Evolutionary conservation across 2,797 vertebrate genomes (phyloP).

Genomic region (Gallinago stenura): DNA sequence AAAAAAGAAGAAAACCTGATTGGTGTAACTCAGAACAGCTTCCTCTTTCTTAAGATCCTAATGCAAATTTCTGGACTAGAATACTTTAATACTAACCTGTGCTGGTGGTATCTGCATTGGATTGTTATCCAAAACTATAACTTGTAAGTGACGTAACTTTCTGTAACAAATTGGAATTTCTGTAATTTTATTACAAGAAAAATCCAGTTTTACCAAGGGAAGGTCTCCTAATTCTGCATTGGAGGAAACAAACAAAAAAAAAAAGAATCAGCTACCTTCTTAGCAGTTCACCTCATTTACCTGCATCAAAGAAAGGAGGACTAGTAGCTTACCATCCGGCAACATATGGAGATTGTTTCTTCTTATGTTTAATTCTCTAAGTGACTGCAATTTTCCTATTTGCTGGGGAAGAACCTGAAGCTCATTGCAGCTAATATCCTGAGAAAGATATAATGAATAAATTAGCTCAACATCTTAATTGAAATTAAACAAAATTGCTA

Average conservation of each 20-base stretch:
- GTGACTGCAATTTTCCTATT: slow-evolving; percentile 92
- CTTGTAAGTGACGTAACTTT: slow-evolving; percentile 93
- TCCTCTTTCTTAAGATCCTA: not conserved
- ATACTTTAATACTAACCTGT: slow-evolving; percentile 85
- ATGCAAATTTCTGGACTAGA: not conserved
- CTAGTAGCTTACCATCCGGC: slow-evolving; percentile 87
- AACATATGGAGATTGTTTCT: slow-evolving; percentile 95
- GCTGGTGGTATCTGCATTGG: slow-evolving; percentile 97
- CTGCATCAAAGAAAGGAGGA: slow-evolving; percentile 19
- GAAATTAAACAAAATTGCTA: not conserved
- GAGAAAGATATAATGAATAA: slow-evolving; percentile 60
- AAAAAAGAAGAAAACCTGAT: not conserved
- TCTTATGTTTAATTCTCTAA: slow-evolving; percentile 96
- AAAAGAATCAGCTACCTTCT: not conserved
- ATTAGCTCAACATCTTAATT: not conserved
- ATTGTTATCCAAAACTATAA: slow-evolving; percentile 96
- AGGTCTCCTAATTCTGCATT: slow-evolving; percentile 91
- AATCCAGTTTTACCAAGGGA: slow-evolving; percentile 94
- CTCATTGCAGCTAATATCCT: slow-evolving; percentile 99
- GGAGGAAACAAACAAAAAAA: not conserved
- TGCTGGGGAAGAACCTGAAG: slow-evolving; percentile 95
- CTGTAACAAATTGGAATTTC: slow-evolving; percentile 94
- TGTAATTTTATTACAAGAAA: slow-evolving; percentile 98
- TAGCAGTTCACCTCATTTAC: slow-evolving; percentile 23
- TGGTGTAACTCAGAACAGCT: not conserved